A percentile compares a stretch with the other conserved stretches of the same genome.
These are phyloP conservation scores for Rachycentron canadum DNA, from an alignment of 2,797 vertebrate genomes.

Conservation along the genomic window DNA sequence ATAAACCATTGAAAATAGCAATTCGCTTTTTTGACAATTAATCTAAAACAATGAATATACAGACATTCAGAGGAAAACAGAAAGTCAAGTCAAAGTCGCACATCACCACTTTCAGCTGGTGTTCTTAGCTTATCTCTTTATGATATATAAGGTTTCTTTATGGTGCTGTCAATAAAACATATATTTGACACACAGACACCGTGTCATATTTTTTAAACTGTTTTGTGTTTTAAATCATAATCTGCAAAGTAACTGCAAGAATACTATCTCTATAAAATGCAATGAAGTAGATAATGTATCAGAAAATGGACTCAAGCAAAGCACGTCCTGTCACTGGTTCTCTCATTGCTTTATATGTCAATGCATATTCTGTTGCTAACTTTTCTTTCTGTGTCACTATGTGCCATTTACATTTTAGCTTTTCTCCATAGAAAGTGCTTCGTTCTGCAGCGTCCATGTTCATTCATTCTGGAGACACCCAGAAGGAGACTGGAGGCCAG, in stretches of 20 bases:
- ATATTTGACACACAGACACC: not conserved
- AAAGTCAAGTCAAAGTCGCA: not conserved
- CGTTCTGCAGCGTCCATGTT: not conserved
- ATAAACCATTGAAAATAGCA: not conserved
- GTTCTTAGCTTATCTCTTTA: not conserved
- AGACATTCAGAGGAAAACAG: not conserved
- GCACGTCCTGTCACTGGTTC: not conserved
- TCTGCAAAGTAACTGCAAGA: not conserved
- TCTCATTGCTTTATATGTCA: not conserved
- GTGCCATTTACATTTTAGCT: not conserved
- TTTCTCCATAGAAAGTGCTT: not conserved
- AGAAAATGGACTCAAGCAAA: not conserved
- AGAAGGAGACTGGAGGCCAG: constrained; percentile 1
- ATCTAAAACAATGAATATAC: not conserved
- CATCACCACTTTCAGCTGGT: not conserved
- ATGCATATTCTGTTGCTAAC: no score
- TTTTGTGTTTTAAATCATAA: not conserved
- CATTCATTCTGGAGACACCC: not conserved
- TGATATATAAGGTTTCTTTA: not conserved
- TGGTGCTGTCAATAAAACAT: not conserved
- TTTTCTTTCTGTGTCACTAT: not conserved
- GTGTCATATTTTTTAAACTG: not conserved
- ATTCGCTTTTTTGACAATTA: not conserved
- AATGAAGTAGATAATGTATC: not conserved
- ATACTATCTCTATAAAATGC: not conserved